phyloP scores from a whole-genome alignment of 2,888 invertebrate genomes.

The Philopedon plagiatum region DNA sequence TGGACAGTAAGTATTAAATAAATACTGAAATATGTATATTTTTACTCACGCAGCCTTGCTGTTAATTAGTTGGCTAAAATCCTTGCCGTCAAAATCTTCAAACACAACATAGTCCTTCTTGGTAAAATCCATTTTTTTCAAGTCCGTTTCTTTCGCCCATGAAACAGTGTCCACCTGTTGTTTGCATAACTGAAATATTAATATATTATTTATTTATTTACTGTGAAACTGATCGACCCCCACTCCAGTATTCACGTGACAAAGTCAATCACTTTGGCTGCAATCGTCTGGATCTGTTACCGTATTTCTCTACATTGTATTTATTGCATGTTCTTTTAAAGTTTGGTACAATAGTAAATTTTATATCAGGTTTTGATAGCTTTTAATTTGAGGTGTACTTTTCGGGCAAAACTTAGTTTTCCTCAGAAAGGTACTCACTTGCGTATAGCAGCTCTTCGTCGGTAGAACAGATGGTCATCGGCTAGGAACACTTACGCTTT shows the following conservation, averaged over 20 bases:
- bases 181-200: slow-evolving; percentile 58
- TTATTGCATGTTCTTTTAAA: too few relatives aligned
- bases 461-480: too few relatives aligned
- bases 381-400: too few relatives aligned
- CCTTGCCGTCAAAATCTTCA: slow-evolving; percentile 81
- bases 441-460: too few relatives aligned
- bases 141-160: slow-evolving; percentile 78
- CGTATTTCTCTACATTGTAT: too few relatives aligned
- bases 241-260: neutral
- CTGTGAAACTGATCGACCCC: too few relatives aligned
- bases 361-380: too few relatives aligned
- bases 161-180: slow-evolving; percentile 74
- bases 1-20: slow-evolving; percentile 6
- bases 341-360: too few relatives aligned
- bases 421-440: too few relatives aligned
- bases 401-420: too few relatives aligned
- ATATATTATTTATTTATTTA: neutral
- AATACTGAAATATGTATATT: neutral
- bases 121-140: slow-evolving; percentile 71
- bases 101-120: slow-evolving; percentile 85
- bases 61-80: slow-evolving; percentile 76
- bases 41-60: slow-evolving; percentile 80
- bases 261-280: neutral
- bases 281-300: too few relatives aligned
- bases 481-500: too few relatives aligned